phyloP scores from a whole-genome alignment of 1,140 invertebrate species.

The Varroa destructor region DNA sequence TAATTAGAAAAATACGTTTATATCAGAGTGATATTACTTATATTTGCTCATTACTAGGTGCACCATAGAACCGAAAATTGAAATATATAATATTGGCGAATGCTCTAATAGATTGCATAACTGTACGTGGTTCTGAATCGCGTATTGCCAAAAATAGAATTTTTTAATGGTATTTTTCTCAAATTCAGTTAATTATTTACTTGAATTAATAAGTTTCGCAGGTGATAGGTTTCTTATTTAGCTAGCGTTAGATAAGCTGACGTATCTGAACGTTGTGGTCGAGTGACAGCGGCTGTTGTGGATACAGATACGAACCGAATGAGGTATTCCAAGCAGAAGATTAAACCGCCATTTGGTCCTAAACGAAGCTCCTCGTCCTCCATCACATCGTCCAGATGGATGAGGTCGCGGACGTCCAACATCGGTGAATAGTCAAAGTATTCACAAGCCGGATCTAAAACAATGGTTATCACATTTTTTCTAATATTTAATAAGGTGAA shows the following conservation, averaged over 20 bases:
- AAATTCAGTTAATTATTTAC: too few species aligned
- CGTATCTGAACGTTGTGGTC: too few species aligned
- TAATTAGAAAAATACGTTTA: slow-evolving; percentile 35
- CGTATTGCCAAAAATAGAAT: too few species aligned
- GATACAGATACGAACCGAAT: neutral
- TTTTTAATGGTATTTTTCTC: too few species aligned
- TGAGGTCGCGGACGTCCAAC: slow-evolving; percentile 80
- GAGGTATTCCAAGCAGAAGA: slow-evolving; percentile 86
- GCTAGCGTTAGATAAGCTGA: slow-evolving; percentile 17
- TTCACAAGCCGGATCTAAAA: slow-evolving; percentile 75
- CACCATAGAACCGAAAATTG: neutral
- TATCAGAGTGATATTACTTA: slow-evolving; percentile 45
- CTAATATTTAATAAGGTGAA: neutral
- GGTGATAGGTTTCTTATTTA: too few species aligned
- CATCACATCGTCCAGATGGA: slow-evolving; percentile 90
- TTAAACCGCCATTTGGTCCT: slow-evolving; percentile 90
- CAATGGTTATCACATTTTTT: neutral
- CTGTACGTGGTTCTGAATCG: neutral
- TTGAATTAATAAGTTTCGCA: too few species aligned
- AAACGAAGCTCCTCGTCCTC: slow-evolving; percentile 85
- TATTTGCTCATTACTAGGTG: slow-evolving; percentile 53
- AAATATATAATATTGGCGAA: neutral
- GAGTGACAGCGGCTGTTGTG: too few species aligned
- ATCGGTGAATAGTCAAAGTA: slow-evolving; percentile 77
- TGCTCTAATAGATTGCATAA: neutral